Conservation (phyloP, 2,797 vertebrate species). For the Enteromius argenteus region DNA sequence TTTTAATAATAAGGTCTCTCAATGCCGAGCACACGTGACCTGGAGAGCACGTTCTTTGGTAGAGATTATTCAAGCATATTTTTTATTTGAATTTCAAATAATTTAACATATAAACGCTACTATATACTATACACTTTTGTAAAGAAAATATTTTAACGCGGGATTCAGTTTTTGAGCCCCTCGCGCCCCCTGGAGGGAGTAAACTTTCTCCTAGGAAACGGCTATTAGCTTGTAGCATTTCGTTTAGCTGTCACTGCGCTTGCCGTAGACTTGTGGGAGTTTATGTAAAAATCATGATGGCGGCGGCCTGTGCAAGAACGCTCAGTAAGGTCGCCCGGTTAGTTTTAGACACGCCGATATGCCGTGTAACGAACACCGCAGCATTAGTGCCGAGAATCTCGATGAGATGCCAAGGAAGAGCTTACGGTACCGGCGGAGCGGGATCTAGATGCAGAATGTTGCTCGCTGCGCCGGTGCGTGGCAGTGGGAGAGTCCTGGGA, state of each 20-base stretch:
- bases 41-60: not conserved
- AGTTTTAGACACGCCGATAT: conserved; percentile 57
- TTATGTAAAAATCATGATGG: conserved; percentile 78
- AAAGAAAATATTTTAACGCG: not conserved
- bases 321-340: conserved; percentile 73
- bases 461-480: conserved; percentile 45
- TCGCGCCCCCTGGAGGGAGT: conserved; percentile 6
- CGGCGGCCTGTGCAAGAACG: conserved; percentile 69
- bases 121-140: not conserved
- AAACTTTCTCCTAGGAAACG: not conserved
- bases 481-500: conserved; percentile 66
- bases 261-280: conserved; percentile 68
- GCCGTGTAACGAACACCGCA: conserved; percentile 52
- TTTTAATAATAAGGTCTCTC: no score
- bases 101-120: not conserved
- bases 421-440: conserved; percentile 58
- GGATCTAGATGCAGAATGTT: conserved; percentile 58
- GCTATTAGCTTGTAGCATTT: not conserved
- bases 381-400: conserved; percentile 44
- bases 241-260: conserved; percentile 50
- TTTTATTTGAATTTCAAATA: not conserved
- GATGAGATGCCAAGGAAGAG: conserved; percentile 53
- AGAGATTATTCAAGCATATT: not conserved
- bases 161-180: not conserved
- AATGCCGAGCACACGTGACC: not conserved